Evolutionary conservation across 2,797 vertebrate species (phyloP).

Genomic region (Myiothlypis coronata): DNA sequence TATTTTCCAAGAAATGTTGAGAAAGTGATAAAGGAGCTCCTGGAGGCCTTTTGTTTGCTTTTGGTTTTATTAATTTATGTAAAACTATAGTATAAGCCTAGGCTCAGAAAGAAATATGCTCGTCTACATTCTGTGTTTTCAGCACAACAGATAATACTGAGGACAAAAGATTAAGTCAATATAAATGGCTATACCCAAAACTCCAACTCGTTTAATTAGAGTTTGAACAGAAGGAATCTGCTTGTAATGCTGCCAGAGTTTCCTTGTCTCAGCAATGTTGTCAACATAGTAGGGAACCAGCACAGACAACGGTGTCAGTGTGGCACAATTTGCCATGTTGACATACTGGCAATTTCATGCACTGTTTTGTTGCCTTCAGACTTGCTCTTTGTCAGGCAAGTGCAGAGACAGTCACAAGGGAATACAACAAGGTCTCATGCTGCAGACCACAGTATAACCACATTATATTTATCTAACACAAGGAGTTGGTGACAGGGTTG

Average conservation of each 20-base stretch:
- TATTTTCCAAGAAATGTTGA: background rate
- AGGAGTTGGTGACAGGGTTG: background rate
- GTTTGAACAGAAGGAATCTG: background rate
- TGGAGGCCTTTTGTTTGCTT: slow-evolving; percentile 32
- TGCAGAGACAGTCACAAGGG: background rate
- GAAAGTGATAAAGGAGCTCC: background rate
- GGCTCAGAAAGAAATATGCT: background rate
- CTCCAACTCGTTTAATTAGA: background rate
- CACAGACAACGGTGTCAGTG: background rate
- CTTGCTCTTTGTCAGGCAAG: background rate
- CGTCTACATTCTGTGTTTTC: background rate
- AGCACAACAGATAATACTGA: background rate
- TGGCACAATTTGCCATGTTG: background rate
- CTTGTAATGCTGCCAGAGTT: background rate
- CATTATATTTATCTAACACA: background rate
- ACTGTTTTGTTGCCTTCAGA: background rate
- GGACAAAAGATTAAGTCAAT: background rate
- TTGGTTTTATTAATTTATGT: background rate
- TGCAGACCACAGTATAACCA: background rate
- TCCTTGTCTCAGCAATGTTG: background rate
- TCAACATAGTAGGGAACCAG: background rate
- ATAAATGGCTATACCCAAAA: background rate
- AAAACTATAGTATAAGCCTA: background rate
- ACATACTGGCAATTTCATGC: background rate
- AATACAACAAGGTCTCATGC: background rate